phyloP scores from a whole-genome alignment of 2,888 invertebrate genomes.

The Sisyra nigra region DNA sequence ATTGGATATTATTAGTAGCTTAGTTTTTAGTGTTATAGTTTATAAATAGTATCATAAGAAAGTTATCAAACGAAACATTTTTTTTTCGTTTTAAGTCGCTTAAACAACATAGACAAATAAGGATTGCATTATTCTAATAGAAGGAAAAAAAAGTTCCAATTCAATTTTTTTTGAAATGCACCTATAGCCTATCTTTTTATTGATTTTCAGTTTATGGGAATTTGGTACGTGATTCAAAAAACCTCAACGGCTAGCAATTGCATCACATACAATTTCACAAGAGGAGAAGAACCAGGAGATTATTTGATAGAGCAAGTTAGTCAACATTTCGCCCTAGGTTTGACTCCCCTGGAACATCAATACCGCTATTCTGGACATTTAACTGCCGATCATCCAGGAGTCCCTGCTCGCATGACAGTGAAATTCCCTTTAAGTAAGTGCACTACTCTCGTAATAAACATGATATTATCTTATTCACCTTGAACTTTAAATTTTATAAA shows the following conservation, averaged over 20 bases:
- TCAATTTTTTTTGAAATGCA: no score
- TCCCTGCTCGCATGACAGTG: constrained; percentile 57
- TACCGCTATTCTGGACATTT: constrained; percentile 63
- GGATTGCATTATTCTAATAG: no score
- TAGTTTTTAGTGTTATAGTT: no score
- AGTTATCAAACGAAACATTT: no score
- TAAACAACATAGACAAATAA: no score
- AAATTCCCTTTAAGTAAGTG: constrained; percentile 66
- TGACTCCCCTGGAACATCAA: constrained; percentile 61
- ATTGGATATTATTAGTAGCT: no score
- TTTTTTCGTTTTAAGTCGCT: no score
- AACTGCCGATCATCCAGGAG: constrained; percentile 41
- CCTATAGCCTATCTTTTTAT: background rate
- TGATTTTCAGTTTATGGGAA: constrained; percentile 48
- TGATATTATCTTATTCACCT: background rate
- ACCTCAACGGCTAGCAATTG: constrained; percentile 68
- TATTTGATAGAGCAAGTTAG: constrained; percentile 56
- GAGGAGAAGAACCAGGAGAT: constrained; percentile 47
- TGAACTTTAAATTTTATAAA: background rate
- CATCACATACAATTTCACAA: constrained; percentile 62
- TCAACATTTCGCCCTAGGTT: constrained; percentile 47
- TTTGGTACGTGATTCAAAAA: constrained; percentile 72
- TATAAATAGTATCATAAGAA: no score
- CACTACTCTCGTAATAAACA: background rate
- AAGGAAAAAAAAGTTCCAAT: no score